Conservation (phyloP, 2,797 vertebrate genomes). For the Coranthus polyacanthus region DNA sequence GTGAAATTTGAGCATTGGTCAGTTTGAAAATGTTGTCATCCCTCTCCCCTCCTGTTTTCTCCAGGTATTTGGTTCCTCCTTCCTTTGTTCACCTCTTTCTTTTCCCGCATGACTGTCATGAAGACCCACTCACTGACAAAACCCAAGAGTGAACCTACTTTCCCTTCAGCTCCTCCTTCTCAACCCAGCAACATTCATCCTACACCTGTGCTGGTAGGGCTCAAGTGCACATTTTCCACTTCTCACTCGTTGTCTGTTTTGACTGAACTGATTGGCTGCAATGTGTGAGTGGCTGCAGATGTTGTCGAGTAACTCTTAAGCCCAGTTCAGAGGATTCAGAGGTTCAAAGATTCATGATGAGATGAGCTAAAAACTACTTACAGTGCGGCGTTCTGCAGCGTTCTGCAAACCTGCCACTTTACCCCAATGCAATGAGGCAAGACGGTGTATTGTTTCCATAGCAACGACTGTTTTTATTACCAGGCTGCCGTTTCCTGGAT, state of each 20-base stretch:
- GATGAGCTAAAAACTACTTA: too few relatives aligned
- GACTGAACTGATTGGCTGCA: neutral
- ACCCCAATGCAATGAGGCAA: too few relatives aligned
- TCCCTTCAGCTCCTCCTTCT: constrained; percentile 26
- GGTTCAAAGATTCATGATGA: too few relatives aligned
- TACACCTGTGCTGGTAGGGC: constrained; percentile 58
- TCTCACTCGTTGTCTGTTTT: neutral
- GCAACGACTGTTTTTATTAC: too few relatives aligned
- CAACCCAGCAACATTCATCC: constrained; percentile 25
- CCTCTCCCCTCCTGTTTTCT: constrained; percentile 27
- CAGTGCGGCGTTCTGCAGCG: too few relatives aligned
- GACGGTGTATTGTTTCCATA: too few relatives aligned
- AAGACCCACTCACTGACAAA: constrained; percentile 38
- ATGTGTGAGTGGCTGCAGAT: too few relatives aligned
- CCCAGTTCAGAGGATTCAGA: too few relatives aligned
- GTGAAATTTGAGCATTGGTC: too few relatives aligned
- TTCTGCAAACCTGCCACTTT: too few relatives aligned
- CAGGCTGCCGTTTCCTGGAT: too few relatives aligned
- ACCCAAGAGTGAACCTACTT: constrained; percentile 27
- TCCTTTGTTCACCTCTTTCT: constrained; percentile 49
- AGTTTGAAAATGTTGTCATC: neutral
- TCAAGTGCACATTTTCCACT: constrained; percentile 7
- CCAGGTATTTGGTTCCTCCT: constrained; percentile 72
- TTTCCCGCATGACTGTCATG: constrained; percentile 35
- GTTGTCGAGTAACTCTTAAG: too few relatives aligned